These are phyloP conservation scores for Meles meles DNA, from an alignment of 2,113 vertebrate species.

Conservation along the genomic window DNA sequence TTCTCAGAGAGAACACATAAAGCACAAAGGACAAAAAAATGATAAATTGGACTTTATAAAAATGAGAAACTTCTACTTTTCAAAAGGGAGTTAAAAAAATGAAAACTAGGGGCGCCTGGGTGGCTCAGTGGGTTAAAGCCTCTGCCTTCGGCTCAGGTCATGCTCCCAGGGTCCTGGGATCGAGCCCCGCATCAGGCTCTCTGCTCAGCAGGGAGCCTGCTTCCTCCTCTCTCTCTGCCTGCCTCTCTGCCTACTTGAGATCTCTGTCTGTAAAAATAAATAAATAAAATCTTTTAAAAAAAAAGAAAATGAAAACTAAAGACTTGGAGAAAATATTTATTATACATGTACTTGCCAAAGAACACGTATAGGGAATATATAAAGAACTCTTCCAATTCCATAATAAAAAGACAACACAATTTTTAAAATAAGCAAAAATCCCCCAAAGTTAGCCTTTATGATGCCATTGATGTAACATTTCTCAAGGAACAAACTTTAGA, in stretches of 20 bases:
- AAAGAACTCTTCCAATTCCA: background rate
- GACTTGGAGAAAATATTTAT: background rate
- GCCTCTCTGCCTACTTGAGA: too few species aligned
- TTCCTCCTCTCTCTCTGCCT: too few species aligned
- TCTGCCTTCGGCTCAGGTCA: too few species aligned
- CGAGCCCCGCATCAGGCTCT: too few species aligned
- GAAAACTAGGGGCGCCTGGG: too few species aligned
- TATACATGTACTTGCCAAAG: background rate
- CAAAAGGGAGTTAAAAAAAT: background rate
- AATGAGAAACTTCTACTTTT: background rate
- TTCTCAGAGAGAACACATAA: background rate
- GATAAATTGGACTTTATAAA: background rate
- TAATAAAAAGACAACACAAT: background rate
- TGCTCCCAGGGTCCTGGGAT: too few species aligned
- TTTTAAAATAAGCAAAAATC: background rate
- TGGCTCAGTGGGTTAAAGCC: too few species aligned
- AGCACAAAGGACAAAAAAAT: background rate
- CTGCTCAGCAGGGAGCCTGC: too few species aligned
- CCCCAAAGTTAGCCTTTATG: background rate
- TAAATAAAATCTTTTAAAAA: too few species aligned
- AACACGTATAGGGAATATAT: background rate
- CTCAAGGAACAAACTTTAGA: constrained; percentile 15
- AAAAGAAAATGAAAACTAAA: constrained; percentile 1
- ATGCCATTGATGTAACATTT: background rate
- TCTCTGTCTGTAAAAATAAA: too few species aligned